A percentile compares a stretch with the other conserved stretches of the same genome.
Evolutionary conservation across 2,797 vertebrate genomes (phyloP).

Genomic region (Myotis myotis): DNA sequence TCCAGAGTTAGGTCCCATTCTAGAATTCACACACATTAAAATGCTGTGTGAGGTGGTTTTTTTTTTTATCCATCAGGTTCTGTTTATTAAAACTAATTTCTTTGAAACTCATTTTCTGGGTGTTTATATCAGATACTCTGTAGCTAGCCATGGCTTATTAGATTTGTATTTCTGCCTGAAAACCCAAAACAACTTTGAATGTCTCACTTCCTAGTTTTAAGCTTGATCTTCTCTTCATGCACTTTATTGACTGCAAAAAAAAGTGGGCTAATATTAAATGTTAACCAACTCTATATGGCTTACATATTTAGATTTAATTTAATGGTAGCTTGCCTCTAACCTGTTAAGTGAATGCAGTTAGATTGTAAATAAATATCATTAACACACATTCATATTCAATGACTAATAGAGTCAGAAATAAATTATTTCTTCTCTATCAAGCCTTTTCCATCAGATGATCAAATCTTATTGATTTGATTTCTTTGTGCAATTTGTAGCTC

Average conservation of each 20-base stretch:
- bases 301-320: background rate
- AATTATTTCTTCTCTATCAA: background rate
- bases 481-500: background rate
- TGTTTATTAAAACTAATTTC: background rate
- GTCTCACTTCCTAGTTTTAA: constrained; percentile 6
- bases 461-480: constrained; percentile 50
- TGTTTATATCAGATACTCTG: background rate
- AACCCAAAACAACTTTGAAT: constrained; percentile 45
- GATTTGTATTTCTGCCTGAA: constrained; percentile 24
- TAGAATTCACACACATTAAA: background rate
- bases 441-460: background rate
- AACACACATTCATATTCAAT: background rate
- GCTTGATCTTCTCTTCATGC: background rate
- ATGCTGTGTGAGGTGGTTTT: too few species aligned
- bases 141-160: background rate
- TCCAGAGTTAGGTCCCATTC: background rate
- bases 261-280: background rate
- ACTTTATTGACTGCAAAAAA: background rate
- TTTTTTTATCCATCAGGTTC: background rate
- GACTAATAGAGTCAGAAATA: background rate
- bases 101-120: background rate
- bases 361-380: background rate
- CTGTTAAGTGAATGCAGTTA: background rate
- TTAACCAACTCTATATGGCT: background rate
- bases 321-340: background rate